Base-by-base conservation (phyloP, 2,888 invertebrate species). In the Hyalella azteca region DNA sequence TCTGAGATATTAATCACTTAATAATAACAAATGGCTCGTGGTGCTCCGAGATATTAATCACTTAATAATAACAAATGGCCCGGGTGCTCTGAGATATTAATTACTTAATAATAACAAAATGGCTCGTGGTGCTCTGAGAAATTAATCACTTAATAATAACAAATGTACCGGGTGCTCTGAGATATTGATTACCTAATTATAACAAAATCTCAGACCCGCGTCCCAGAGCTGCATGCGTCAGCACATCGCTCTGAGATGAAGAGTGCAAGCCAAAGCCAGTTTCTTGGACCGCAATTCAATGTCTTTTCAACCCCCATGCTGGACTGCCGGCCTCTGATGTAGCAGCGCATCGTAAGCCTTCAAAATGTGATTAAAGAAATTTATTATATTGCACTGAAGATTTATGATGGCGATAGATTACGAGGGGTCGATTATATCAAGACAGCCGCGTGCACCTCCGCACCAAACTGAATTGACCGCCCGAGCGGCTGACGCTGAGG, bases 401-500 rank as follows among this genome's bases (percentile, higher is more conserved):
- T 66, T 66, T 66, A 66, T 66, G 66, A 66, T 15, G 39, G 66
- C 36, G 66, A 66, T 66, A 66, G 66, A 66, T 66, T 66, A 66
- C 66, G 19, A 3, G 36, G 66, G 19, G 36, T 39, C 32, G 66
- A 32, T 66, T 66, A 66, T 36, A 15, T 32, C n/a, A 66, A 66
- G 66, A 36, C 66, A 66, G 66, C 15, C 11, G 29, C 66, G 9
- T 36, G 66, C 66, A 36, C 66, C 29, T 39, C 19, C 66, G 19
- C 54, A 54, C 54, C 29, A 26, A 54, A 22, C 54, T 22, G 19
- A 54, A 26, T 54, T 54, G 22, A 54, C 26, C 54, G 9, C 54
- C 22, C 54, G 19, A 54, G 54, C 22, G 26, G 29, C 54, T 26
- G 22, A 54, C 54, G 11, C 4, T 26, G 54, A 54, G 54, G 29